Base-by-base conservation (phyloP, 2,113 vertebrate genomes). In the Siniperca chuatsi region DNA sequence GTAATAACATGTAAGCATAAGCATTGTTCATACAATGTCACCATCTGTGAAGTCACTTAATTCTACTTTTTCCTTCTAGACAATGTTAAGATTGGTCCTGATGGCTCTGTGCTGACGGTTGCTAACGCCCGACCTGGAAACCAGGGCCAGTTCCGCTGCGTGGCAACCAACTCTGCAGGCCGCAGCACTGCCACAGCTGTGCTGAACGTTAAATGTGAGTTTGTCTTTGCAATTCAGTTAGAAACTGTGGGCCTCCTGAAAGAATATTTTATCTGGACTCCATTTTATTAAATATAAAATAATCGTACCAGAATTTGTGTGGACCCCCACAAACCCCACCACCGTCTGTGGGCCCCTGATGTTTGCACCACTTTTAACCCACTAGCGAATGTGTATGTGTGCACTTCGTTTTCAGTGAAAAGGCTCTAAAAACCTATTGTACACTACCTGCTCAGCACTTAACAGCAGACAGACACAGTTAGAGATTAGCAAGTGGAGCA, bases 81-180 rank as follows among this genome's bases (percentile, higher is more conserved):
- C 74, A 99, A 99, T 0, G 92, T 96, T 73, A 97, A 96, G 85
- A 82, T 97, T 52, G 97, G 97, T 4, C 78, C 96, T 61, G 97
- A 97, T 0, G 97, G 97, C 78, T 96, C 96, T 0, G 90, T 97
- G 75, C 93, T 99, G 91, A 97, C 97, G 8, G 88, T 99, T 33
- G 48, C 94, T 0, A 79, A 89, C 0, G 88, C 95, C 62, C 94
- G 93, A 0, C 95, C 93, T 58, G 88, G 85, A 81, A 98, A 99
- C 95, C 97, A 97, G 0, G 98, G 98, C 0, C 83, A 97, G 54
- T 99, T 98, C 90, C 97, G 96, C 87, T 99, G 98, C 0, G 82
- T 97, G 82, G 98, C 96, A 8, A 87, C 93, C 87, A 97, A 96
- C 8, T 85, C 92, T 64, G 97, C 94, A 0, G 98, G 98, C 0